Conservation (phyloP, 2,888 invertebrate genomes). For the Linnaemya vulpina region DNA sequence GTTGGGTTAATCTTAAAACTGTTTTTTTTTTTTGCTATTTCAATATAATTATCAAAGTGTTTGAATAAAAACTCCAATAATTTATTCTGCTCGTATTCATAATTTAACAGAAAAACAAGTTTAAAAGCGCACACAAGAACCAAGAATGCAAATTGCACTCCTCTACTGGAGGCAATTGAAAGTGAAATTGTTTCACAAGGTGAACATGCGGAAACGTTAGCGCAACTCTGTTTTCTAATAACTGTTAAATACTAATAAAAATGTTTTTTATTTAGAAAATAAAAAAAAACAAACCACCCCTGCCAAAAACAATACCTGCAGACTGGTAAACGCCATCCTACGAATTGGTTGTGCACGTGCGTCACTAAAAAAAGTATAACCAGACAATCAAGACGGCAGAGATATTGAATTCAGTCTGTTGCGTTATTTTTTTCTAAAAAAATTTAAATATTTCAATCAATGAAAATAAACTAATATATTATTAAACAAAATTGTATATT, state of each 20-base stretch:
- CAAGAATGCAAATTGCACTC: conserved; percentile 40
- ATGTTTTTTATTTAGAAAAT: background rate
- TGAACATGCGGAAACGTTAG: conserved; percentile 50
- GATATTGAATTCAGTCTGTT: background rate
- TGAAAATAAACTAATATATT: no score
- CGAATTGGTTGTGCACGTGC: background rate
- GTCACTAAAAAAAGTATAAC: conserved; percentile 13
- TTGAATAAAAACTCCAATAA: conserved; percentile 10
- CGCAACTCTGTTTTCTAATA: background rate
- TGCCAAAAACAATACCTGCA: background rate
- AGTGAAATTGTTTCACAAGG: conserved; percentile 48
- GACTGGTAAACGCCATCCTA: background rate
- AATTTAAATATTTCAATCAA: conserved; percentile 5
- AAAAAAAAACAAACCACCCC: background rate
- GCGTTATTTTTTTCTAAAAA: background rate
- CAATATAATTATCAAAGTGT: conserved; percentile 15
- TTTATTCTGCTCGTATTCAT: conserved; percentile 1
- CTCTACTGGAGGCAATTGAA: conserved; percentile 18
- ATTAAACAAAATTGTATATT: no score
- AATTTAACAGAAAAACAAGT: conserved; percentile 12
- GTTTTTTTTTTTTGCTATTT: background rate
- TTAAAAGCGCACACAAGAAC: background rate
- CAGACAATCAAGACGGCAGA: background rate
- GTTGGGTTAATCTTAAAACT: background rate
- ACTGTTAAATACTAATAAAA: conserved; percentile 4